These are phyloP conservation scores for Podilymbus podiceps DNA, from an alignment of 2,113 vertebrate species.

Conservation along the genomic window DNA sequence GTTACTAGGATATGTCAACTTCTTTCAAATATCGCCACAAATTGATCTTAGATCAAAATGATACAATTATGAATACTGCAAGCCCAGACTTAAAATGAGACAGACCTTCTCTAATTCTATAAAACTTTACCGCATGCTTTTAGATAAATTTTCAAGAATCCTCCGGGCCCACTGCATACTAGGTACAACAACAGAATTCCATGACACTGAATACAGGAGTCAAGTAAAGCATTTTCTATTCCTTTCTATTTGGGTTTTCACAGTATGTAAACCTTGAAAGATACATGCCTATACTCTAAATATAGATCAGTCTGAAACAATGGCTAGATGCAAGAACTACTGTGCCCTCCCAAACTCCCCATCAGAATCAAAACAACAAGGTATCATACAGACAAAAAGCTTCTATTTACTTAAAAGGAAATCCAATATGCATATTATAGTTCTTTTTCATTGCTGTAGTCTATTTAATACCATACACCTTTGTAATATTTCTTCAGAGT, in stretches of 20 bases:
- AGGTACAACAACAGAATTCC: not conserved
- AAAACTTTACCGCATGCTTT: not conserved
- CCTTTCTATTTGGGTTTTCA: not conserved
- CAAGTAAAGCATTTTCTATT: not conserved
- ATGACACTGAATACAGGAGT: not conserved
- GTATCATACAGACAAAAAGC: not conserved
- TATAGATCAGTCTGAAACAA: not conserved
- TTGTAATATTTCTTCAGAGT: not conserved
- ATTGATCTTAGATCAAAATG: not conserved
- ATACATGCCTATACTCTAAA: not conserved
- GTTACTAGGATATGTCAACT: not conserved
- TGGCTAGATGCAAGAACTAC: not conserved
- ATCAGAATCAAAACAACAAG: not conserved
- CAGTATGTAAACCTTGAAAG: not conserved
- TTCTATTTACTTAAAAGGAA: conserved; percentile 19
- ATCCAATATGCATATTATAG: not conserved
- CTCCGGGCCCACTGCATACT: not conserved
- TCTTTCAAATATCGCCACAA: not conserved
- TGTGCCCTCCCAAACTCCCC: not conserved
- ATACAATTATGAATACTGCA: not conserved
- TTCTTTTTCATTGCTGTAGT: not conserved
- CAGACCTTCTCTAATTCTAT: not conserved
- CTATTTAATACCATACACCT: not conserved
- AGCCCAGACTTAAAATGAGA: not conserved
- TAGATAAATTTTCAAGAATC: not conserved